phyloP scores from a whole-genome alignment of 37 sponge, comb jelly and placozoan species.

The Sycon ciliatum region DNA sequence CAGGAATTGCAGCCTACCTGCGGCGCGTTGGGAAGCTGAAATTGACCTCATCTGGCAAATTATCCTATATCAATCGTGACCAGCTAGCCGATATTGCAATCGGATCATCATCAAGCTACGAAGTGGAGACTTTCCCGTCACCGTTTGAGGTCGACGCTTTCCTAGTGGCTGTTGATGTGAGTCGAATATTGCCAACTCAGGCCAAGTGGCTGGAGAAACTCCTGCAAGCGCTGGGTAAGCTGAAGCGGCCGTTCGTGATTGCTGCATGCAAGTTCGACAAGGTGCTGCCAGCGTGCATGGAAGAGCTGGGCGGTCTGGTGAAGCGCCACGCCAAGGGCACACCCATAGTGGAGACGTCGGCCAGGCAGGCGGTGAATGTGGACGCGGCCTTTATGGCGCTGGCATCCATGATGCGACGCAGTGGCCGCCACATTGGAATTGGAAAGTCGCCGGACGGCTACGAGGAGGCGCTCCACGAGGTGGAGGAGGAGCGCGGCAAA shows the following conservation, averaged over 20 bases:
- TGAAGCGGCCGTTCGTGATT: constrained; percentile 41
- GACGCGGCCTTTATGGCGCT: constrained; percentile 54
- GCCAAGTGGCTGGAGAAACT: constrained; percentile 42
- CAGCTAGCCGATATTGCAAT: too few relatives aligned
- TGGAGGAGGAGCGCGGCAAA: too few relatives aligned
- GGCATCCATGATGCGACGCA: not conserved
- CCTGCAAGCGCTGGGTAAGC: constrained; percentile 27
- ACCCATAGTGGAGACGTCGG: constrained; percentile 57
- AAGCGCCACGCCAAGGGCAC: constrained; percentile 28
- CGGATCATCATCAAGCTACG: not conserved
- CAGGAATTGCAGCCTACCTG: constrained; percentile 48
- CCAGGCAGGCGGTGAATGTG: constrained; percentile 46
- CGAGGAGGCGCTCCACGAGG: too few relatives aligned
- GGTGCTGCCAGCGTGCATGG: constrained; percentile 18
- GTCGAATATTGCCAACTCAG: constrained; percentile 41
- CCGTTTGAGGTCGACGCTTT: not conserved
- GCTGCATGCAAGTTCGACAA: constrained; percentile 54
- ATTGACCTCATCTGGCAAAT: too few relatives aligned
- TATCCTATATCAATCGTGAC: constrained; percentile 42
- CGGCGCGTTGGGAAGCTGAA: constrained; percentile 23
- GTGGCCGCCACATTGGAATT: too few relatives aligned
- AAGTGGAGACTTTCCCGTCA: not conserved
- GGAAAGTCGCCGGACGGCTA: too few relatives aligned
- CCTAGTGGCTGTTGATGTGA: constrained; percentile 10
- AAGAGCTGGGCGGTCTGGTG: constrained; percentile 19